Evolutionary conservation across 2,888 invertebrate species (phyloP).

Genomic region (Subacronicta megacephala): DNA sequence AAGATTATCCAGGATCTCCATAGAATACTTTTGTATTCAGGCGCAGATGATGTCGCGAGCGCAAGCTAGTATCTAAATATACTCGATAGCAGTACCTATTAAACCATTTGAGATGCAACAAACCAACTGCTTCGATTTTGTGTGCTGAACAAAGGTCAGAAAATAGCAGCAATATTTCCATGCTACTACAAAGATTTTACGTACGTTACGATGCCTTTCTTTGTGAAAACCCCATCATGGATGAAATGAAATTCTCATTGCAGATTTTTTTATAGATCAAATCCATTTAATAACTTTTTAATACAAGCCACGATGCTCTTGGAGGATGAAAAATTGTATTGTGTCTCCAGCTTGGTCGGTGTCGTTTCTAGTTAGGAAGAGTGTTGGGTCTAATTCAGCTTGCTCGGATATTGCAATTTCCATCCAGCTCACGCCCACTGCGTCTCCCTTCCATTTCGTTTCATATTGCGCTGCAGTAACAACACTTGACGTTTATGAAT

Average conservation of each 20-base stretch:
- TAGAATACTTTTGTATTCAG: too few relatives aligned
- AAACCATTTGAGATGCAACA: too few relatives aligned
- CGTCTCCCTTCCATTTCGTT: constrained; percentile 77
- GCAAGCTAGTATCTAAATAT: too few relatives aligned
- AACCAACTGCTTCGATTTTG: constrained; percentile 20
- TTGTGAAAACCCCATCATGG: constrained; percentile 10
- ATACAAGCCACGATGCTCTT: constrained; percentile 26
- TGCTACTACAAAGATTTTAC: constrained; percentile 6
- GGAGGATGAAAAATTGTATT: constrained; percentile 40
- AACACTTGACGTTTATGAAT: constrained; percentile 73
- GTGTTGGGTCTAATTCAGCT: constrained; percentile 67
- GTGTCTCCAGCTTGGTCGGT: constrained; percentile 36
- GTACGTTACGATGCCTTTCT: background rate
- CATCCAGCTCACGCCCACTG: constrained; percentile 74
- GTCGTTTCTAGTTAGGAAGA: constrained; percentile 62
- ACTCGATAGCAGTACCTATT: too few relatives aligned
- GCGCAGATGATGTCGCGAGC: too few relatives aligned
- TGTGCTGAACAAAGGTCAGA: constrained; percentile 10
- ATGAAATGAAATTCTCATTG: constrained; percentile 31
- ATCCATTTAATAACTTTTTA: constrained; percentile 25
- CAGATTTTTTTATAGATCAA: constrained; percentile 26
- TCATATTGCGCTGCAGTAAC: constrained; percentile 73
- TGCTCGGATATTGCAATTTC: constrained; percentile 84
- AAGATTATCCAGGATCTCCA: too few relatives aligned
- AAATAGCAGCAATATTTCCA: constrained; percentile 2